A percentile compares a stretch with the other conserved stretches of the same genome.
phyloP scores from a whole-genome alignment of 2,888 invertebrate genomes.

The Brenthis daphne region DNA sequence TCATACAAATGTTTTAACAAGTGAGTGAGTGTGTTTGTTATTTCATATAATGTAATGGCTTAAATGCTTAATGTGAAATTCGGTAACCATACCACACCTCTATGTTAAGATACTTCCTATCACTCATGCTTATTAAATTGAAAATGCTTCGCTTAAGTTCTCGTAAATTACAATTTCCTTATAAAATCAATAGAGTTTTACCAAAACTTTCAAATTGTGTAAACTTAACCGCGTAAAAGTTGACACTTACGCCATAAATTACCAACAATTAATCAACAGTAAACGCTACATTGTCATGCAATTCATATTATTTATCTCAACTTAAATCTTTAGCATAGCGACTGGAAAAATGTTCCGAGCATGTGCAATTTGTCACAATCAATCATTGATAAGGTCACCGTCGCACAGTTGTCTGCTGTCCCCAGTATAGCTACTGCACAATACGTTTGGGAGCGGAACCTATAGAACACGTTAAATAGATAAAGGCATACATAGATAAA shows the following conservation, averaged over 20 bases:
- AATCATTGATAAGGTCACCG: constrained; percentile 65
- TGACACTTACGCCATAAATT: constrained; percentile 20
- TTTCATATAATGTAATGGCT: no score
- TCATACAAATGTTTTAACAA: no score
- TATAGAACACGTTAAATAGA: constrained; percentile 10
- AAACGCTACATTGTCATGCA: constrained; percentile 40
- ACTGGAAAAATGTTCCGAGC: constrained; percentile 49
- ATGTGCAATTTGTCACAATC: constrained; percentile 68
- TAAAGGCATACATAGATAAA: constrained; percentile 1
- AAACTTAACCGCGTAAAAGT: constrained; percentile 3
- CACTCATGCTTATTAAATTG: no score
- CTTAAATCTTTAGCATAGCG: constrained; percentile 32
- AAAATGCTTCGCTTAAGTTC: no score
- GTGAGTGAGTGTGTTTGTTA: no score
- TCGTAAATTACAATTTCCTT: no score
- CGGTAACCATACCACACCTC: no score
- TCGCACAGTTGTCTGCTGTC: constrained; percentile 33
- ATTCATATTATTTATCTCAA: constrained; percentile 64
- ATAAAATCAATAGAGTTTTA: background rate
- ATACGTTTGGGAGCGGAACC: constrained; percentile 8
- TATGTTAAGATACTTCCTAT: no score
- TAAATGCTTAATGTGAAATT: no score
- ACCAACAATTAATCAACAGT: constrained; percentile 27
- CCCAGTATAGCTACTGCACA: constrained; percentile 24
- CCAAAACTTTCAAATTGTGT: background rate